Percentiles rank a stretch among this genome's conserved stretches.
These are phyloP conservation scores for Actias luna DNA, from an alignment of 2,888 invertebrate species.

Conservation along the genomic window DNA sequence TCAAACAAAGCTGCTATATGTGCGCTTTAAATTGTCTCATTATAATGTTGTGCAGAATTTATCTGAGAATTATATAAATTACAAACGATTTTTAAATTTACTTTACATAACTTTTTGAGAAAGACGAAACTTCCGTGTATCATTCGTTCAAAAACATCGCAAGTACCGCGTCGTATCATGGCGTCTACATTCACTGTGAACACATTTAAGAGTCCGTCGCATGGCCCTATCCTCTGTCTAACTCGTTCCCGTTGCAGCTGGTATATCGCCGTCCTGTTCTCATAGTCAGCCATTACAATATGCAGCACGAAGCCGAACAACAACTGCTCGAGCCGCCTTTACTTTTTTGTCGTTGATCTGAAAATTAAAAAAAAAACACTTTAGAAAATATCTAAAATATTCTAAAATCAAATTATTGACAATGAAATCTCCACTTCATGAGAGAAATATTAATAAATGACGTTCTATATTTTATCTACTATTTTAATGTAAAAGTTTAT, in stretches of 20 bases:
- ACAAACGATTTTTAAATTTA: constrained; percentile 21
- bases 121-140: constrained; percentile 9
- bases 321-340: constrained; percentile 97
- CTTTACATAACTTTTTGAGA: not conserved
- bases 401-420: not conserved
- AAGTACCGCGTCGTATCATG: constrained; percentile 51
- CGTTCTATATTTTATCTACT: not conserved
- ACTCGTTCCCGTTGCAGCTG: constrained; percentile 47
- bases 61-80: constrained; percentile 22
- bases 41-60: constrained; percentile 20
- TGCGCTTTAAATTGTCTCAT: constrained; percentile 46
- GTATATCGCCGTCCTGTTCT: constrained; percentile 42
- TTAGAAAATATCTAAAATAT: not conserved
- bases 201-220: constrained; percentile 64
- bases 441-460: not conserved
- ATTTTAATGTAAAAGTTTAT: not conserved
- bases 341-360: constrained; percentile 97
- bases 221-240: constrained; percentile 49
- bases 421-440: not conserved
- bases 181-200: constrained; percentile 66
- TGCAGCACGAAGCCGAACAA: constrained; percentile 96
- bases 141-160: constrained; percentile 50
- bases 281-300: constrained; percentile 86
- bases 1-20: constrained; percentile 53
- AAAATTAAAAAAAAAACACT: constrained; percentile 45